Percentiles rank a stretch among this genome's conserved stretches.
Conservation (phyloP, 1,140 invertebrate species). For the Leucophenga varia region DNA sequence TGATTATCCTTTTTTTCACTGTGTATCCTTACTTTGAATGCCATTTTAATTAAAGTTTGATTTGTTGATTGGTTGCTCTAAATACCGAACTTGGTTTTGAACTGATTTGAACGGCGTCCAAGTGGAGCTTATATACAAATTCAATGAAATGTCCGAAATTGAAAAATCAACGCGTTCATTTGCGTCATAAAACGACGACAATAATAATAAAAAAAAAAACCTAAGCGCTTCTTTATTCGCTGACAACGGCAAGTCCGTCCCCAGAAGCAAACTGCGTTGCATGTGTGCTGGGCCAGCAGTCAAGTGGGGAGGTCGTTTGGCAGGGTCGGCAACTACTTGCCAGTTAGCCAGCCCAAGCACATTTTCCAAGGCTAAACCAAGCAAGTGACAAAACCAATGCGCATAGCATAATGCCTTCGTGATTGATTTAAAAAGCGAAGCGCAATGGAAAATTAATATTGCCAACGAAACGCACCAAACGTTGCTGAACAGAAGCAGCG, state of each 20-base stretch:
- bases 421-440: constrained; percentile 46
- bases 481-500: constrained; percentile 10
- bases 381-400: constrained; percentile 35
- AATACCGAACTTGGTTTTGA: constrained; percentile 52
- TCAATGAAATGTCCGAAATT: constrained; percentile 26
- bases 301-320: background rate
- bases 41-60: constrained; percentile 33
- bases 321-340: constrained; percentile 6
- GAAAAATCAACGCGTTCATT: constrained; percentile 40
- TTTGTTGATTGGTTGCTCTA: constrained; percentile 40
- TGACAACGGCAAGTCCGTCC: too few species aligned
- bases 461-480: too few species aligned
- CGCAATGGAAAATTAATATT: constrained; percentile 46
- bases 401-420: constrained; percentile 47
- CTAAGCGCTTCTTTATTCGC: too few species aligned
- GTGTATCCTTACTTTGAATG: constrained; percentile 49
- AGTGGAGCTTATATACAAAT: constrained; percentile 46
- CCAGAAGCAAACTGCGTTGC: constrained; percentile 28
- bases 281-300: background rate
- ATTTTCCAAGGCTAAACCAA: constrained; percentile 34
- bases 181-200: constrained; percentile 40
- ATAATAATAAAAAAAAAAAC: constrained; percentile 36
- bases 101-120: constrained; percentile 48
- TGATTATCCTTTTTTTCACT: constrained; percentile 16
- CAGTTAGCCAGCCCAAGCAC: constrained; percentile 12